phyloP scores from a whole-genome alignment of 2,113 vertebrate species.

The Callionymus lyra region DNA sequence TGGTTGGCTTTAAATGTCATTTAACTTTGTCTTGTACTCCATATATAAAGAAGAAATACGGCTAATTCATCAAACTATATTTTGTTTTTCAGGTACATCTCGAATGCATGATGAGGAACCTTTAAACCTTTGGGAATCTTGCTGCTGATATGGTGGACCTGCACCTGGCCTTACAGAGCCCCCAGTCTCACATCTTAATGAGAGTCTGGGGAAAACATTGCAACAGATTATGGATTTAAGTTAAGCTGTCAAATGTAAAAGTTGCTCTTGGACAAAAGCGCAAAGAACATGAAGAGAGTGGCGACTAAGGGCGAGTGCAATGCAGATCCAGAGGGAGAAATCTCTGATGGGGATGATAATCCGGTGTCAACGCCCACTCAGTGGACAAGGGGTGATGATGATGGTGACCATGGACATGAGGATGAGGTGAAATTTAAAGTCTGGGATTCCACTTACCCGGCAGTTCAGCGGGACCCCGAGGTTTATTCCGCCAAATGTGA shows the following conservation, averaged over 20 bases:
- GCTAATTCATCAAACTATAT: not conserved
- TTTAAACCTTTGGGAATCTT: conserved; percentile 10
- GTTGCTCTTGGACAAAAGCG: conserved; percentile 21
- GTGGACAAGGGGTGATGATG: conserved; percentile 14
- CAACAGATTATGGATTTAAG: conserved; percentile 31
- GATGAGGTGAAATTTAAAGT: conserved; percentile 22
- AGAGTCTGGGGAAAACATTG: conserved; percentile 36
- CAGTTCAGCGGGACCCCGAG: too few species aligned
- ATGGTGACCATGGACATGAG: conserved; percentile 18
- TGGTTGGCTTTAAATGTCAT: too few species aligned
- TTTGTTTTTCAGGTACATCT: conserved; percentile 32
- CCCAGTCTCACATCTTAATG: conserved; percentile 23
- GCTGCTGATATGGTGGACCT: conserved; percentile 34
- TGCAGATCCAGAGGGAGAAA: conserved; percentile 39
- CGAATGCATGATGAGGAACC: conserved; percentile 22
- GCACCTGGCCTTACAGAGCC: conserved; percentile 10
- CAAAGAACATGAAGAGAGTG: conserved; percentile 43
- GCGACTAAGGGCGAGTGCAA: conserved; percentile 42
- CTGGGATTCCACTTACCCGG: conserved; percentile 21
- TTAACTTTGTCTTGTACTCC: too few species aligned
- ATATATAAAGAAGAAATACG: too few species aligned
- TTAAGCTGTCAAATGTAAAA: too few species aligned
- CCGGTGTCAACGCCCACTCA: conserved; percentile 8
- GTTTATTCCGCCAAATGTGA: conserved; percentile 30
- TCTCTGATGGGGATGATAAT: conserved; percentile 15